Percentiles rank a stretch among this genome's conserved stretches.
Evolutionary conservation across 2,888 invertebrate genomes (phyloP).

Genomic region (Chaetoderma sp.): DNA sequence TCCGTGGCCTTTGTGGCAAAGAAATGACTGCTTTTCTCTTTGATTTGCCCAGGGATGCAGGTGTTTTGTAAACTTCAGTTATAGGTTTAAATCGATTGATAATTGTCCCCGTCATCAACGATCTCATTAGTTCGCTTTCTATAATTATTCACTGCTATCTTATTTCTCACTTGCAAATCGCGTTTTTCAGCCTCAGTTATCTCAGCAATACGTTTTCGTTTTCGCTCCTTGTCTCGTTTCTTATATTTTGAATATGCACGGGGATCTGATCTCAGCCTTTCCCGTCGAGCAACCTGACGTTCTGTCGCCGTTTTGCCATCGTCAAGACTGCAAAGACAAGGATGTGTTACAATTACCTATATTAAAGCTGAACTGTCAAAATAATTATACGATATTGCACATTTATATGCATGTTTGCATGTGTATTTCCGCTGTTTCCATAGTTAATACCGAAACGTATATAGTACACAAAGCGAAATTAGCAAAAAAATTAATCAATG

Average conservation of each 20-base stretch:
- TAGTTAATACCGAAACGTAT: no score
- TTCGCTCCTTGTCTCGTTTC: background rate
- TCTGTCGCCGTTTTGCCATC: no score
- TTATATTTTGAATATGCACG: background rate
- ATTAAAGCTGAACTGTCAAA: no score
- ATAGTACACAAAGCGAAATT: no score
- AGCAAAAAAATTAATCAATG: no score
- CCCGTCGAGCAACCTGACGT: background rate
- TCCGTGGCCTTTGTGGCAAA: background rate
- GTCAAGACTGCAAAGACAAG: no score
- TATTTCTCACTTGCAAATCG: background rate
- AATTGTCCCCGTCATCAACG: no score
- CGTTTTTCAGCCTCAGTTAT: background rate
- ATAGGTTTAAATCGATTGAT: background rate
- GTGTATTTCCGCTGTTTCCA: no score
- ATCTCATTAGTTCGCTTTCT: no score
- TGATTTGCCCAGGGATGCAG: slow-evolving; percentile 1
- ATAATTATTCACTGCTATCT: background rate
- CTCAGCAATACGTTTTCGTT: background rate
- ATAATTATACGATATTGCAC: no score
- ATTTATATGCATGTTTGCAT: no score
- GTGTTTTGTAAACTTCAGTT: background rate
- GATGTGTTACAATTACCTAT: no score
- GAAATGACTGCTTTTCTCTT: background rate
- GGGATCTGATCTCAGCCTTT: background rate